A percentile compares a stretch with the other conserved stretches of the same genome.
These are phyloP conservation scores for Apostichopus californicus DNA, from an alignment of 35 echinoderm and acorn worm species.

Conservation along the genomic window DNA sequence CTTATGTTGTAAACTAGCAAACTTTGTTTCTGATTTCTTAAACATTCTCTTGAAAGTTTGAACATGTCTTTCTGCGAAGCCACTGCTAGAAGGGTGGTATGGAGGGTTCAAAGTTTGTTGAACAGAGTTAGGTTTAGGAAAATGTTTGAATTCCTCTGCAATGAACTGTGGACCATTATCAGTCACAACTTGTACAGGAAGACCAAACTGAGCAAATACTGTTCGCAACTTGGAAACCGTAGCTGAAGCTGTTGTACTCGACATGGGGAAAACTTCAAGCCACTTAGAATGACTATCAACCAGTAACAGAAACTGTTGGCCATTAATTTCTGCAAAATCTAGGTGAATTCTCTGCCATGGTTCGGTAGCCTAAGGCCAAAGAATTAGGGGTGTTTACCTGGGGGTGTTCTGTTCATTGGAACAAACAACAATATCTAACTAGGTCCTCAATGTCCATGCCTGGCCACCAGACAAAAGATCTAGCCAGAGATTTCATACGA, in stretches of 20 bases:
- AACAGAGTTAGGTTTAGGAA: no score
- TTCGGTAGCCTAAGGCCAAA: conserved; percentile 25
- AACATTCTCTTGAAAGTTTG: conserved; percentile 2
- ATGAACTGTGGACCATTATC: no score
- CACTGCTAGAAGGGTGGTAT: not conserved
- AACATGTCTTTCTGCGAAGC: not conserved
- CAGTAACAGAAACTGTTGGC: no score
- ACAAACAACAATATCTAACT: conserved; percentile 9
- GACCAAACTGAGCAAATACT: conserved; percentile 40
- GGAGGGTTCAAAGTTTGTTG: not conserved
- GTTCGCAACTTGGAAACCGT: not conserved
- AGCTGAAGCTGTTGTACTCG: conserved; percentile 15
- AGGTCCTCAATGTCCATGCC: conserved; percentile 29
- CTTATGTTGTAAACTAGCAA: not conserved
- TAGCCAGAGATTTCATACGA: conserved; percentile 58
- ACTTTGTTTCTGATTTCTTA: not conserved
- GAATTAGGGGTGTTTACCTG: not conserved
- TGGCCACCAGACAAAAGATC: conserved; percentile 61
- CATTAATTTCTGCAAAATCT: no score
- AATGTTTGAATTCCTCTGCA: not conserved
- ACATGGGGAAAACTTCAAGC: conserved; percentile 51
- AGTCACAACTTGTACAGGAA: conserved; percentile 16
- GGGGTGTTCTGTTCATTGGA: not conserved
- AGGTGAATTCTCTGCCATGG: not conserved
- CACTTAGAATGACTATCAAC: not conserved